These are phyloP conservation scores for Operophtera brumata DNA, from an alignment of 2,888 invertebrate species.

Conservation along the genomic window DNA sequence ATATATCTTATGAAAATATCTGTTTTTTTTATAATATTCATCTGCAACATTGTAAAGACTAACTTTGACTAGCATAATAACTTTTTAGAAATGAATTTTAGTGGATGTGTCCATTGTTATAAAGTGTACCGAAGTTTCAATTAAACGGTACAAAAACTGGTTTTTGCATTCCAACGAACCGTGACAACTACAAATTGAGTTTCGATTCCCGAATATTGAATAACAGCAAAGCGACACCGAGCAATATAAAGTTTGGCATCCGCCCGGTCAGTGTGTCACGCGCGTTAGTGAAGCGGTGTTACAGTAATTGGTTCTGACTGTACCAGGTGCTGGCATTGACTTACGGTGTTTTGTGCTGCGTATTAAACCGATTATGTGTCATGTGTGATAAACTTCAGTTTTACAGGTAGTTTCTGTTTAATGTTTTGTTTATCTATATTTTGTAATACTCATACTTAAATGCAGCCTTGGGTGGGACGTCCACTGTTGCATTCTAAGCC, in stretches of 20 bases:
- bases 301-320: conserved; percentile 71
- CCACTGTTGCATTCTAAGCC: too few species aligned
- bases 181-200: conserved; percentile 17
- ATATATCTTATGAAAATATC: too few species aligned
- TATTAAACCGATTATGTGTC: conserved; percentile 32
- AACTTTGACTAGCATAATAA: too few species aligned
- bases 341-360: conserved; percentile 46
- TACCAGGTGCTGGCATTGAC: conserved; percentile 67
- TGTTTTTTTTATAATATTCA: too few species aligned
- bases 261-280: conserved; percentile 36
- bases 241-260: conserved; percentile 25
- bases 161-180: conserved; percentile 10
- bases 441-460: too few species aligned
- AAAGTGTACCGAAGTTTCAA: conserved; percentile 7
- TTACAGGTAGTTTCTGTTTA: neutral
- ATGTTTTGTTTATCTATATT: neutral
- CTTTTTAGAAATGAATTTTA: neutral
- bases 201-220: conserved; percentile 8
- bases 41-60: too few species aligned
- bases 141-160: conserved; percentile 6
- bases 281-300: conserved; percentile 35
- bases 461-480: too few species aligned
- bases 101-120: neutral
- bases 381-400: conserved; percentile 13
- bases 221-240: conserved; percentile 2